A percentile compares a stretch with the other conserved stretches of the same genome.
These are phyloP conservation scores for Philonicus albiceps DNA, from an alignment of 2,888 invertebrate species.

Conservation along the genomic window DNA sequence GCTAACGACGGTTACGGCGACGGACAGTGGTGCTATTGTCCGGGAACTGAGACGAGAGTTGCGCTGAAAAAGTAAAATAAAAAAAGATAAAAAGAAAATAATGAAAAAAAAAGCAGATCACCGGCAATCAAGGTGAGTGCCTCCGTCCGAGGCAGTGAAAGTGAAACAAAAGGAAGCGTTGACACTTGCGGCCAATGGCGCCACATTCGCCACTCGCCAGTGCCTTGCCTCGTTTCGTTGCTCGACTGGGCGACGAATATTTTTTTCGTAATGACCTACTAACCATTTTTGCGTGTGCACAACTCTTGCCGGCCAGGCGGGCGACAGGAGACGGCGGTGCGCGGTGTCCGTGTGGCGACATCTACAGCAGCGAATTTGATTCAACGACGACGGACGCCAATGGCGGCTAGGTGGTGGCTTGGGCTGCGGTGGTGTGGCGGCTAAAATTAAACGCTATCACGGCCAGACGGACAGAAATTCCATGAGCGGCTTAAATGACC, in stretches of 20 bases:
- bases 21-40: not conserved
- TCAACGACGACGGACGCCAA: not conserved
- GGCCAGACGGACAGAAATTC: not conserved
- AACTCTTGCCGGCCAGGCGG: not conserved
- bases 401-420: not conserved
- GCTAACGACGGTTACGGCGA: not conserved
- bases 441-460: not conserved
- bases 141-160: conserved; percentile 12
- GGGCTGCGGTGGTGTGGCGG: not conserved
- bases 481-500: not conserved
- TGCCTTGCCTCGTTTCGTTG: not conserved
- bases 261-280: conserved; percentile 40
- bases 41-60: not conserved
- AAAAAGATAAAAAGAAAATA: not conserved
- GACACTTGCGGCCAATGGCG: conserved; percentile 3
- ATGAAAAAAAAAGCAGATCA: not conserved
- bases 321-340: not conserved
- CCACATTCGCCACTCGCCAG: not conserved
- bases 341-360: not conserved
- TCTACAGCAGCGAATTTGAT: not conserved
- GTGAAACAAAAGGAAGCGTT: conserved; percentile 39
- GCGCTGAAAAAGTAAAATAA: not conserved
- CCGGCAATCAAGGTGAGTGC: conserved; percentile 31
- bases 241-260: not conserved
- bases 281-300: conserved; percentile 20